Percentiles rank a stretch among this genome's conserved stretches.
Conservation (phyloP, 2,888 invertebrate genomes). For the Heliconius erato region DNA sequence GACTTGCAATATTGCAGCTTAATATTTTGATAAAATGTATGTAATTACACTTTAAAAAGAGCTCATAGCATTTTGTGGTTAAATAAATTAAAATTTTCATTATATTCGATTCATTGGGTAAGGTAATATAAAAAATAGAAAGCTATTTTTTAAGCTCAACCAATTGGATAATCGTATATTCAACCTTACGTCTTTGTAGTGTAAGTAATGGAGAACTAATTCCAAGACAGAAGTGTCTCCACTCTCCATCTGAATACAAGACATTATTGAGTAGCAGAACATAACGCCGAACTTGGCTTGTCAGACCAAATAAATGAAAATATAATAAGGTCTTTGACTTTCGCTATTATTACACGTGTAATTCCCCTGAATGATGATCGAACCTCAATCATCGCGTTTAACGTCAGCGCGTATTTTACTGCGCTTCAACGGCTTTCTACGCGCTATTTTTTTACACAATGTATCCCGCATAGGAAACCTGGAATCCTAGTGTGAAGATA, state of each 20-base stretch:
- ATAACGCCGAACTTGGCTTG: too few relatives aligned
- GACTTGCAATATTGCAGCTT: not conserved
- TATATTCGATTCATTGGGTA: not conserved
- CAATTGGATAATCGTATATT: not conserved
- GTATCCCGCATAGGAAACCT: too few relatives aligned
- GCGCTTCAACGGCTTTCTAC: too few relatives aligned
- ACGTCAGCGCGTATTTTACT: too few relatives aligned
- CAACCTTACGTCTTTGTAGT: not conserved
- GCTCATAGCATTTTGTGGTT: not conserved
- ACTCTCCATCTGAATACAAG: not conserved
- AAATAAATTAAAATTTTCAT: not conserved
- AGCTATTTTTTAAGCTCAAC: not conserved
- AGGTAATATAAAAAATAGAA: constrained; percentile 1
- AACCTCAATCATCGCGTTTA: not conserved
- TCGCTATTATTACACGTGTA: too few relatives aligned
- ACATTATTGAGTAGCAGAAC: not conserved
- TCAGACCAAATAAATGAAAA: not conserved
- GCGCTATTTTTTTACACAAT: too few relatives aligned
- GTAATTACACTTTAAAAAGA: not conserved
- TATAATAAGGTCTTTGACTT: too few relatives aligned
- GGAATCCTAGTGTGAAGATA: too few relatives aligned
- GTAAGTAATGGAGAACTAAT: too few relatives aligned
- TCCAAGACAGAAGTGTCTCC: not conserved
- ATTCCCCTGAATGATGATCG: too few relatives aligned
- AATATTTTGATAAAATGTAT: not conserved